Conservation (phyloP, 2,113 vertebrate species). For the Prunella fulvescens region DNA sequence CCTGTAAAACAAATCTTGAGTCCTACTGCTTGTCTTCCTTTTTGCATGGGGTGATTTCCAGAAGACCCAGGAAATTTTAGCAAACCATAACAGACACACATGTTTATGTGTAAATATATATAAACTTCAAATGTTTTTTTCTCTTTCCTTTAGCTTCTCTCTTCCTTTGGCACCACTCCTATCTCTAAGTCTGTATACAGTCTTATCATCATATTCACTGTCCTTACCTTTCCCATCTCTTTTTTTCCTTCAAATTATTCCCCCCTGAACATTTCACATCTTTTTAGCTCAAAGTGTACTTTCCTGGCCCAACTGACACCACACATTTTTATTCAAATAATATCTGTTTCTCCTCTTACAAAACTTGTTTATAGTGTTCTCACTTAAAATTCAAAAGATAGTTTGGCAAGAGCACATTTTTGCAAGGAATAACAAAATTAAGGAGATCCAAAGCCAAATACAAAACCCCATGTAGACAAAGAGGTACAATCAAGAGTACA, state of each 20-base stretch:
- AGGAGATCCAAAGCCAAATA: neutral
- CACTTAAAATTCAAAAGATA: neutral
- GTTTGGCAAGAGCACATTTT: neutral
- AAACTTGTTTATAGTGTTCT: neutral
- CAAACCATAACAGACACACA: neutral
- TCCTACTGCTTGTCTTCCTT: neutral
- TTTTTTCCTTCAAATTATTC: neutral
- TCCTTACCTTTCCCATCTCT: neutral
- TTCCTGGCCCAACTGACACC: neutral
- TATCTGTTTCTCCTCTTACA: neutral
- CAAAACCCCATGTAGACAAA: neutral
- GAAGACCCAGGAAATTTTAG: neutral
- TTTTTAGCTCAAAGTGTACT: neutral
- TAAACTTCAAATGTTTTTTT: neutral
- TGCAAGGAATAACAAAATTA: neutral
- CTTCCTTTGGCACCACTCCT: neutral
- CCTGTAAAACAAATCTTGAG: conserved; percentile 14
- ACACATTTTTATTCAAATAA: neutral
- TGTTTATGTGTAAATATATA: neutral
- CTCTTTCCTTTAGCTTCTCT: neutral
- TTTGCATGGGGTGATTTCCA: neutral
- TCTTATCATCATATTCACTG: neutral
- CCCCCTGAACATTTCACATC: neutral
- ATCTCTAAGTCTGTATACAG: neutral
- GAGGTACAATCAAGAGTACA: neutral